Evolutionary conservation across 2,888 invertebrate genomes (phyloP).

Genomic region (Proisotoma minuta): DNA sequence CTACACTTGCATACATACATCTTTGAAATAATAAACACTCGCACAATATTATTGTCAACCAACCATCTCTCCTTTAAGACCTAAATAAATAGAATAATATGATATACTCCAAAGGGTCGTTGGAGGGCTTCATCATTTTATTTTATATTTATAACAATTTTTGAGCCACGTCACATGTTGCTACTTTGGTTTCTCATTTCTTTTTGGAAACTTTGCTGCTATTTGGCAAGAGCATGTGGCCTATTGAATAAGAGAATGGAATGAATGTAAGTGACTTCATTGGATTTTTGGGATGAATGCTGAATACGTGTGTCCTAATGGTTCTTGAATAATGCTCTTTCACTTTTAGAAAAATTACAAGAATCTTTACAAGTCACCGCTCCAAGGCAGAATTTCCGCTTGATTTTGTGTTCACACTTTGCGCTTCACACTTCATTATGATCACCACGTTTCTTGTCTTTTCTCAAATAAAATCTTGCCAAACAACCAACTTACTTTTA

Average conservation of each 20-base stretch:
- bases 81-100: slow-evolving; percentile 3
- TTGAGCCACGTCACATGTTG: too few relatives aligned
- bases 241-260: too few relatives aligned
- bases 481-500: neutral
- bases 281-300: neutral
- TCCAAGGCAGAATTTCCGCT: neutral
- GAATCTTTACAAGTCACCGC: slow-evolving; percentile 5
- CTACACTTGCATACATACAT: neutral
- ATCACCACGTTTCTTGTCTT: neutral
- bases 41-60: slow-evolving; percentile 4
- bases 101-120: neutral
- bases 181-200: too few relatives aligned
- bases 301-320: neutral
- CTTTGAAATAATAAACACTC: neutral
- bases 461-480: neutral
- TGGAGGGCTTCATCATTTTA: neutral
- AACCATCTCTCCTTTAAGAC: neutral
- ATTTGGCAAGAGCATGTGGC: too few relatives aligned
- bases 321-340: slow-evolving; percentile 5
- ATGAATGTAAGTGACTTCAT: neutral
- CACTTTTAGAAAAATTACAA: slow-evolving; percentile 5
- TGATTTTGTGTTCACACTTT: slow-evolving; percentile 6
- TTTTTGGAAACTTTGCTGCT: neutral
- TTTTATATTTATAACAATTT: neutral
- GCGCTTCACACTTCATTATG: neutral